Base-by-base conservation (phyloP, 2,888 invertebrate genomes). In the Lamellibrachia columna region DNA sequence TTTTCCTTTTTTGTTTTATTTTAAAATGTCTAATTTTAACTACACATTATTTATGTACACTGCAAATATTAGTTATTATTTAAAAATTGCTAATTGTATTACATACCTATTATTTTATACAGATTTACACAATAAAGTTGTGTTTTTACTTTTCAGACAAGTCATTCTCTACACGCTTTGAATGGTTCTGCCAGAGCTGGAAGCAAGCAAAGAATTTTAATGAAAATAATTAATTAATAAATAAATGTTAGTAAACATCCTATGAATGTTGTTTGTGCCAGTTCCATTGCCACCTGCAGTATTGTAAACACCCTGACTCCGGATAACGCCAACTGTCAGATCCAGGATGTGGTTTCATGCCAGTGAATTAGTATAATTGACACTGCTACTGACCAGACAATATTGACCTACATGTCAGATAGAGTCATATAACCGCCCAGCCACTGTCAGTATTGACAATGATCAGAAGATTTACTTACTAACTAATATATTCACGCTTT, bases 261-360 rank as follows among this genome's bases (percentile, higher is more conserved):
- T 91, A 53, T 91, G 91, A 91, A 91, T 91, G 22, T 90, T 53
- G 40, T 53, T 75, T 75, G 75, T 22, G 22, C 75, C 75, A 75
- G 22, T 75, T 22, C 11, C 15, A 75, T 15, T 6, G 1, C 75
- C n/a, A n/a, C 58, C 58, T 7, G 3, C 75, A 75, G 22, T 75
- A 22, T 22, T 6, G n/a, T 75, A 75, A 75, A 75, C 75, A 75
- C 75, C 75, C 75, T 75, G 75, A 1, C n/a, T n/a, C 15, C 9
- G 53, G 90, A 40, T 9, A 90, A 92, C n/a, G 28, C 40, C 91
- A 91, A 53, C 28, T 15, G 55, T 91, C 53, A 15, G 53, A 91
- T 40, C 22, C 22, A 11, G 75, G 75, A 75, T 75, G 75, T 75
- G 75, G 75, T 75, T 75, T 75, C n/a, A 75, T 22, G 40, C 6